Evolutionary conservation across 1,140 invertebrate genomes (phyloP).

Genomic region (Amphibalanus amphitrite): DNA sequence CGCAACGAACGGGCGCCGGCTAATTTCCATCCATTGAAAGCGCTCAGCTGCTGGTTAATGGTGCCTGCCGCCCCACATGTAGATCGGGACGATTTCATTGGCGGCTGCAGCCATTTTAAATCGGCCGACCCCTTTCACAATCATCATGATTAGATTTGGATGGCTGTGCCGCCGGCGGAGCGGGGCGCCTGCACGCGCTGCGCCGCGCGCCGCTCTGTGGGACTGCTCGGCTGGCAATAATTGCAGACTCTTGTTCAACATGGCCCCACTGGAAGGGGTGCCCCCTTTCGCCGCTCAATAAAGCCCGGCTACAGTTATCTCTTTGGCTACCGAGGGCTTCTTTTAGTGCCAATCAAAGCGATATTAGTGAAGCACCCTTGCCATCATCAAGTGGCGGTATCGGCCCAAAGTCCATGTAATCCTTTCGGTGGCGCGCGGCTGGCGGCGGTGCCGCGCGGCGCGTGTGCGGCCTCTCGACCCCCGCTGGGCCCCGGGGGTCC

Average conservation of each 20-base stretch:
- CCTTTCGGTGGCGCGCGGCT: neutral
- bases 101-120: neutral
- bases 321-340: neutral
- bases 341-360: slow-evolving; percentile 1
- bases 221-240: neutral
- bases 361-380: neutral
- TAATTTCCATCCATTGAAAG: slow-evolving; percentile 1
- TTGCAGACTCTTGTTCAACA: neutral
- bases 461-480: neutral
- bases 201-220: neutral
- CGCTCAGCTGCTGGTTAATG: neutral
- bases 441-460: too few species aligned
- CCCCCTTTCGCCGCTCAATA: neutral
- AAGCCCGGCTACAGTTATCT: neutral
- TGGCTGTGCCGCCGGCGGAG: neutral
- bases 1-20: too few species aligned
- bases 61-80: neutral
- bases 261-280: neutral
- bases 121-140: neutral
- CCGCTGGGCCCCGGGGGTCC: neutral
- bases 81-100: neutral
- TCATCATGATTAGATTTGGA: slow-evolving; percentile 2
- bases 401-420: neutral
- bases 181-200: too few species aligned
- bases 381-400: neutral